Base-by-base conservation (phyloP, 2,113 vertebrate species). In the Zosterops hypoxanthus region DNA sequence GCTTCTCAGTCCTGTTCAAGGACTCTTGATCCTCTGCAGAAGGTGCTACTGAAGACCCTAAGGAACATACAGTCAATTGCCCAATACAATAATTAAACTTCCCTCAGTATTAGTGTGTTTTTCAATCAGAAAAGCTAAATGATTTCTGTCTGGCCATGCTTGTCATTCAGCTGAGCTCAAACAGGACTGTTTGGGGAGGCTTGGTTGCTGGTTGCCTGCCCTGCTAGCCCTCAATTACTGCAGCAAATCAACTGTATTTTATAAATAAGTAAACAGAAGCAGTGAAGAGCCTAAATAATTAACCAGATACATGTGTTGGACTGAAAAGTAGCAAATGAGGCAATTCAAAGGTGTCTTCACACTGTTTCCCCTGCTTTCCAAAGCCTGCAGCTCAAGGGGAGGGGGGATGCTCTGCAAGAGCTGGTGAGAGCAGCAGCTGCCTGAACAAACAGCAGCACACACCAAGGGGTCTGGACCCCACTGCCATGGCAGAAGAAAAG, bases 241-340 rank as follows among this genome's bases (percentile, higher is more conserved):
- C 24, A 79, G 55, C 47, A 84, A 91, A 82, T 73, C 46, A 80
- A 24, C 76, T 72, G 5, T 56, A 25, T 94, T 82, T 85, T 95
- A 90, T 88, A 65, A 93, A 85, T 91, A 72, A 75, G 34, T 78
- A 68, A 92, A 82, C 42, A 63, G 49, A 86, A 80, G 31, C 28
- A 36, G 31, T 53, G 36, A 42, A 73, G 77, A 80, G 41, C n/a
- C 42, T 96, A 78, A 84, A 95, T 97, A 85, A 55, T 93, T 95
- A 90, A 90, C 57, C 29, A 69, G 50, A 63, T 86, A 86, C 88
- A 44, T 28, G 36, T 91, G 70, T 95, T 0, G 1, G 41, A 60
- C 47, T 75, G 63, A 90, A 78, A 90, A 91, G 61, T 18, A 88
- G 66, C 71, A 97, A 92, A 89, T 63, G 41, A 88, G n/a, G 47